Base-by-base conservation (phyloP, 2,797 vertebrate species). In the Macroramphosus scolopax region DNA sequence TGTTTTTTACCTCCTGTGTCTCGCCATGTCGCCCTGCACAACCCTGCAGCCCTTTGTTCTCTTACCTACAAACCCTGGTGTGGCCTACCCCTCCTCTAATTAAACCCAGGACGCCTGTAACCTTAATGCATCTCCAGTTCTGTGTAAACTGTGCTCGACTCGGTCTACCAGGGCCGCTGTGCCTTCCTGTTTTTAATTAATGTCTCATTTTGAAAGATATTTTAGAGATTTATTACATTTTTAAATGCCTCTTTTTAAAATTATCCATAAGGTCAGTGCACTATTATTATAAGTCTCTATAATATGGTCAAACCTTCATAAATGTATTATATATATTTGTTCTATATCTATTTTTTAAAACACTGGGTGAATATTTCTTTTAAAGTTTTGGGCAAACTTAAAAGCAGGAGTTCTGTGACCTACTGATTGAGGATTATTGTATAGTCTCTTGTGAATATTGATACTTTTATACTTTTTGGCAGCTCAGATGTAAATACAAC, bases 401-500 rank as follows among this genome's bases (percentile, higher is more conserved):
- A 87, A 87, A 82, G 84, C 83, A 87, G 80, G 80, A 87, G 55
- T 81, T 89, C 87, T 88, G 80, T 82, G 89, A 91, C 87, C 87
- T 93, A 91, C 89, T 93, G 91, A 89, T 88, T 86, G 71, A 82
- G 66, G 81, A 88, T 81, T 89, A 83, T 89, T 91, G 86, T 91
- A 90, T 75, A 93, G 88, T 92, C 92, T 90, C 89, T 89, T 93
- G 93, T 93, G 90, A 90, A 93, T 92, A 93, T 85, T 61, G 62
- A 91, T 88, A 90, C 84, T 90, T 91, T 89, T 91, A 87, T 90
- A 89, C 81, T 87, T 91, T 92, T 89, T 91, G 95, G 96, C 95
- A 98, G 95, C 97, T 99, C 93, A 89, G 89, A 92, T 95, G 93
- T 96, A 94, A 89, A 94, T 96, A 92, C 57, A 89, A 88, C 70